Base-by-base conservation (phyloP, 1,140 invertebrate species). In the Lethocerus indicus region DNA sequence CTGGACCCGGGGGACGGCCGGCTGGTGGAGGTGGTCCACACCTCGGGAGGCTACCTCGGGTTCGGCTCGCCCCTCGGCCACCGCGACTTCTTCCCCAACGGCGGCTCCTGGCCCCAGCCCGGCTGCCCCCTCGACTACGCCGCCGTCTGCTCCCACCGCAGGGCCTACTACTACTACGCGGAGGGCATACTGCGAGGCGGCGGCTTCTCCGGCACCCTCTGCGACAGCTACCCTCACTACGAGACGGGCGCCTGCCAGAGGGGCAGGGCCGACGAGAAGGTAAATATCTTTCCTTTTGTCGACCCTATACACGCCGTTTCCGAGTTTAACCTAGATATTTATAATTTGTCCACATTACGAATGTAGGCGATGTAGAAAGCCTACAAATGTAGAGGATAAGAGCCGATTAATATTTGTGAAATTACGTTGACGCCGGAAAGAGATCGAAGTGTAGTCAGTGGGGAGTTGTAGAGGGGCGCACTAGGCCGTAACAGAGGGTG, bases 51-150 rank as follows among this genome's bases (percentile, higher is more conserved):
- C 3, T 65, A 72, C 49, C 70, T 77, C 49, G 76, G 74, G 0
- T 72, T 71, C 42, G 61, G 63, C 18, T 58, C 64, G 2, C 62
- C 71, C 0, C 59, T 70, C 0, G 78, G 76, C 1, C 69, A 70
- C 1, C 68, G 69, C 2, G 78, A 80, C 52, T 73, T 78, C 52
- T 81, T 72, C 66, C 75, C 76, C 1, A 78, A 78, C 58, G 73
- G 71, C 46, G 72, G 72, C 0, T 25, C 57, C 3, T 60, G 64
- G 5, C 62, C 70, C 3, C 81, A 83, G 57, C 79, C 78, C 0
- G 81, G 81, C 4, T 81, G 80, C 47, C 5, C 59, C 25, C 57
- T 60, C 37, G 46, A 62, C 52, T 48, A 54, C 48, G 27, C 58
- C 48, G 56, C 59, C 58, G 68, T 67, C 13, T 69, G 68, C 29